Conservation (phyloP, 2,797 vertebrate genomes). For the Anableps anableps region DNA sequence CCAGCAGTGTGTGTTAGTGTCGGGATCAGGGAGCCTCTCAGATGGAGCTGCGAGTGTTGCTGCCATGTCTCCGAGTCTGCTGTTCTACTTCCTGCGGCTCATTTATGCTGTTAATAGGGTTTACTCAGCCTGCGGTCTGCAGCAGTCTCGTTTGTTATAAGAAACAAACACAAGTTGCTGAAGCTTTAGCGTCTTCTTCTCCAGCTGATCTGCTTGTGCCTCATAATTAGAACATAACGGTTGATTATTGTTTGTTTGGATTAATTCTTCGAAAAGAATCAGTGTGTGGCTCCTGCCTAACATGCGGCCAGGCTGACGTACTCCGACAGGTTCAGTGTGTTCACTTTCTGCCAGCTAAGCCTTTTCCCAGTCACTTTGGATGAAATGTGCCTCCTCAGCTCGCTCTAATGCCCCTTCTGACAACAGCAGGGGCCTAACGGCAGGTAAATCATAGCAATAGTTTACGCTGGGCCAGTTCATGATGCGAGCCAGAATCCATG, state of each 20-base stretch:
- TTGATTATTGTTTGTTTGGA: background rate
- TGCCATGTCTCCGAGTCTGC: background rate
- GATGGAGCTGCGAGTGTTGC: background rate
- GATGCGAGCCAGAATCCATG: constrained; percentile 32
- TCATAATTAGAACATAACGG: background rate
- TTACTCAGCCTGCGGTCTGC: background rate
- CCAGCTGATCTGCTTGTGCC: no score
- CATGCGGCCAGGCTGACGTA: background rate
- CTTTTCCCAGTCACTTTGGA: constrained; percentile 31
- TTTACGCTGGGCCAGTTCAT: constrained; percentile 34
- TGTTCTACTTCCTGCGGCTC: background rate
- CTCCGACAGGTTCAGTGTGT: background rate
- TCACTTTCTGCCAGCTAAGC: constrained; percentile 21
- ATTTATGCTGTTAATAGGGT: background rate
- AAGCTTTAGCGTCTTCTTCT: no score
- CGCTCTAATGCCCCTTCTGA: constrained; percentile 40
- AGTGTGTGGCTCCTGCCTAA: background rate
- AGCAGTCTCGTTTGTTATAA: no score
- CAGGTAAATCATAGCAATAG: constrained; percentile 53
- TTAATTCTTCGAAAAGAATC: background rate
- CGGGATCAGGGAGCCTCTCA: no score
- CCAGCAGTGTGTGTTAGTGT: no score
- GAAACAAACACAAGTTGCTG: no score
- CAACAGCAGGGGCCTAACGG: background rate
- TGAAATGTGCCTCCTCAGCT: constrained; percentile 37